phyloP scores from a whole-genome alignment of 2,113 vertebrate genomes.

The Gasterosteus nipponicus region DNA sequence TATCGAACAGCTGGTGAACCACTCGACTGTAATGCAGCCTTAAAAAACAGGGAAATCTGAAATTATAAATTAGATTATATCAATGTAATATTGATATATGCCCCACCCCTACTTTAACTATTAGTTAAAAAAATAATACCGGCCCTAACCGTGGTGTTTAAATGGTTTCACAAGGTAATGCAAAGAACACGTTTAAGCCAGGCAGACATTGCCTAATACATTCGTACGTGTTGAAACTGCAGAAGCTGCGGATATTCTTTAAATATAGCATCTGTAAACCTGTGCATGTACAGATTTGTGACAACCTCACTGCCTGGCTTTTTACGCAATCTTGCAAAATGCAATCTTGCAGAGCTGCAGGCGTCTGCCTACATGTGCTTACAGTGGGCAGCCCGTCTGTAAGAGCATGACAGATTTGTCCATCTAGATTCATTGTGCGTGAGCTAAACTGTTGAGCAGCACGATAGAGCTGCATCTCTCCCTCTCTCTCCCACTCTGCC shows the following conservation, averaged over 20 bases:
- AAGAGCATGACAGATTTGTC: slow-evolving; percentile 68
- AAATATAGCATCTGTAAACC: slow-evolving; percentile 16
- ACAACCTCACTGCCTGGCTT: slow-evolving; percentile 10
- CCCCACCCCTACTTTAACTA: background rate
- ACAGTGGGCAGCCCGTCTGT: slow-evolving; percentile 59
- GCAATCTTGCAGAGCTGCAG: slow-evolving; percentile 51
- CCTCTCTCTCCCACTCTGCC: background rate
- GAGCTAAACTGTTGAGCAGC: slow-evolving; percentile 52
- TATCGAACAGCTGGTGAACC: background rate
- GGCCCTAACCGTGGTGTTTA: background rate
- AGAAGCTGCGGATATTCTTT: background rate
- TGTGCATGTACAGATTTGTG: slow-evolving; percentile 7
- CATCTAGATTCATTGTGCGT: slow-evolving; percentile 49
- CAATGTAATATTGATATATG: background rate
- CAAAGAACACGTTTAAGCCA: background rate
- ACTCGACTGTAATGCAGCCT: background rate
- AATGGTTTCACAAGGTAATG: background rate
- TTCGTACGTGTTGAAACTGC: background rate
- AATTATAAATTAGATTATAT: background rate
- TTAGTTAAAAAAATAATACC: background rate
- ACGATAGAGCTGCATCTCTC: slow-evolving; percentile 22
- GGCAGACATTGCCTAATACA: background rate
- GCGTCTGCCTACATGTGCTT: slow-evolving; percentile 49
- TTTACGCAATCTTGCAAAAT: slow-evolving; percentile 45
- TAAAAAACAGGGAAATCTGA: background rate